These are phyloP conservation scores for Pollachius pollachius DNA, from an alignment of 2,113 vertebrate genomes.

Conservation along the genomic window DNA sequence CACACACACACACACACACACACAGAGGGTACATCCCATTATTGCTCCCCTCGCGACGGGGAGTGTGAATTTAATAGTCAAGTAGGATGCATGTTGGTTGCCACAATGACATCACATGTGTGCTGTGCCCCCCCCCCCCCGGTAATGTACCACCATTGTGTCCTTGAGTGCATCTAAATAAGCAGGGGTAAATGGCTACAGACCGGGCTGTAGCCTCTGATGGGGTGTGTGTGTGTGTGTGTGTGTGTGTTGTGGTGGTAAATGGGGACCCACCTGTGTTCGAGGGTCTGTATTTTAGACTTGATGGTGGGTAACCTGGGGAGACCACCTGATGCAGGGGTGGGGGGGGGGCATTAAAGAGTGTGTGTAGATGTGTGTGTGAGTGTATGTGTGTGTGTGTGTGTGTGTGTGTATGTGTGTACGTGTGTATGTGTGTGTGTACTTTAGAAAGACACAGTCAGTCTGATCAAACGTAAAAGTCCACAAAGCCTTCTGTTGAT, in stretches of 20 bases:
- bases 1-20: slow-evolving; percentile 8
- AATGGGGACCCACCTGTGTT: slow-evolving; percentile 46
- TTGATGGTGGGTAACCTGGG: slow-evolving; percentile 31
- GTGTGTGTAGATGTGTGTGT: slow-evolving; percentile 33
- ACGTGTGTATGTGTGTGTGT: too few species aligned
- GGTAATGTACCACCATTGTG: slow-evolving; percentile 79
- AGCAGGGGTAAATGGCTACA: slow-evolving; percentile 71
- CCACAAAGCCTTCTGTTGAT: too few species aligned
- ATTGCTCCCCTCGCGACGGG: slow-evolving; percentile 73
- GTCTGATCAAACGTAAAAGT: not conserved
- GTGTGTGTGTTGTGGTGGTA: slow-evolving; percentile 32
- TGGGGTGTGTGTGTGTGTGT: slow-evolving; percentile 17
- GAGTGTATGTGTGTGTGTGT: too few species aligned
- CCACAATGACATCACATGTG: slow-evolving; percentile 79
- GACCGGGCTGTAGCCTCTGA: slow-evolving; percentile 41
- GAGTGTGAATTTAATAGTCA: slow-evolving; percentile 79
- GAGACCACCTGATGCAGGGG: slow-evolving; percentile 22
- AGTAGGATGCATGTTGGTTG: slow-evolving; percentile 80
- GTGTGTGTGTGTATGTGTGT: too few species aligned
- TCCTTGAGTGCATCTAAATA: slow-evolving; percentile 80
- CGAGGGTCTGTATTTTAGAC: slow-evolving; percentile 24
- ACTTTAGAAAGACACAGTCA: not conserved
- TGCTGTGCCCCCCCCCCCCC: slow-evolving; percentile 62
- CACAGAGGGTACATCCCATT: slow-evolving; percentile 71
- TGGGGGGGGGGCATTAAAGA: too few species aligned